These are phyloP conservation scores for Drosophila triauraria DNA, from an alignment of 1,140 invertebrate genomes.

Conservation along the genomic window DNA sequence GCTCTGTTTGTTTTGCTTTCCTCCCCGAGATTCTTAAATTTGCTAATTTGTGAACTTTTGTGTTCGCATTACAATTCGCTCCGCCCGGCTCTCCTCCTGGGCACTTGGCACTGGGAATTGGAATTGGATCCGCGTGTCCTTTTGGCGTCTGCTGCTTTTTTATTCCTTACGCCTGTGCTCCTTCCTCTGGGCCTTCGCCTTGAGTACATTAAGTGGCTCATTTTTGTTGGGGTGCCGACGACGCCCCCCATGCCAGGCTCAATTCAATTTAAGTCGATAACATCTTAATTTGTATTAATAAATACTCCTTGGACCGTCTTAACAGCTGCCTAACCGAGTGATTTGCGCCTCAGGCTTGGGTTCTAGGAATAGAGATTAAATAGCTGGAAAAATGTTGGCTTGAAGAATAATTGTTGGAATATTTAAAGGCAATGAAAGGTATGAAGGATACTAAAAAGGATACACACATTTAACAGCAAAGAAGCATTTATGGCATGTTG, in stretches of 20 bases:
- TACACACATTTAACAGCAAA: no score
- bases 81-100: slow-evolving; percentile 20
- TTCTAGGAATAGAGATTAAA: no score
- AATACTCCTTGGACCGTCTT: slow-evolving; percentile 62
- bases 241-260: slow-evolving; percentile 6
- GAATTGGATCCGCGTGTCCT: slow-evolving; percentile 41
- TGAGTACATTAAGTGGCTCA: slow-evolving; percentile 76
- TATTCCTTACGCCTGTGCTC: slow-evolving; percentile 18
- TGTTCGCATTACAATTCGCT: slow-evolving; percentile 75
- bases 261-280: slow-evolving; percentile 80
- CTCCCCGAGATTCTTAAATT: slow-evolving; percentile 73
- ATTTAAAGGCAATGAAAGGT: no score
- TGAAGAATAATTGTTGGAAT: no score
- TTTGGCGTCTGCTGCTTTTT: slow-evolving; percentile 27
- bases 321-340: slow-evolving; percentile 32
- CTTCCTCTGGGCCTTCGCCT: slow-evolving; percentile 4
- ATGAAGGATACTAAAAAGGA: no score
- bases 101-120: slow-evolving; percentile 55
- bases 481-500: no score
- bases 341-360: slow-evolving; percentile 5
- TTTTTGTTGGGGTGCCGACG: slow-evolving; percentile 32
- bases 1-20: slow-evolving; percentile 49
- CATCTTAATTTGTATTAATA: slow-evolving; percentile 81
- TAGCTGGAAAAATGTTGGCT: no score
- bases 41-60: slow-evolving; percentile 83